Base-by-base conservation (phyloP, 2,113 vertebrate genomes). In the Burhinus oedicnemus region DNA sequence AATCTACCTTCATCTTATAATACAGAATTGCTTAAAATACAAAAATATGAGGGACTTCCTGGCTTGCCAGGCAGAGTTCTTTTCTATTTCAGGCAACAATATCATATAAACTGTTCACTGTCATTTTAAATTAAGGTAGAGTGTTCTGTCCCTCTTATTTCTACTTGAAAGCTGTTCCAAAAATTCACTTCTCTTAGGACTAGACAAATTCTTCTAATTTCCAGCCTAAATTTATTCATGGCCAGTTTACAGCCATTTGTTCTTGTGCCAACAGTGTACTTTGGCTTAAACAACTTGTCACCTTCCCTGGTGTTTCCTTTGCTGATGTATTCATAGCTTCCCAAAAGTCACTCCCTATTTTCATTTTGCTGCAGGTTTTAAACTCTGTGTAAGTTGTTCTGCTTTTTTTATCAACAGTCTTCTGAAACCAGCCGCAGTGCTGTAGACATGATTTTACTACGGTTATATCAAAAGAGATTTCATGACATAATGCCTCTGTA, bases 241-340 rank as follows among this genome's bases (percentile, higher is more conserved):
- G 20, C 30, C 75, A 86, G 62, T 83, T 92, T 94, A 64, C 64
- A 94, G 88, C 42, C 79, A 86, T 93, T 97, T 96, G 88, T 66
- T 86, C 60, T 74, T 74, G 20, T 95, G 96, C 92, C 96, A 96
- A 38, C 27, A 85, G 30, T 44, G 81, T 90, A 94, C 93, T 95
- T 96, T 54, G 91, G 74, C 27, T 91, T 83, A 91, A 93, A 69
- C 61, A 90, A 90, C 61, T 65, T 83, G 27, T 19, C 27, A 30
- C 27, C 49, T 25, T 91, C 32, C 32, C 65, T 15, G 2, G 12
- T 66, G 40, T 62, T 94, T 86, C 61, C 84, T 91, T 60, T 61
- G 58, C 62, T 88, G 70, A 91, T 69, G 23, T 32, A 85, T 80
- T 93, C 81, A 76, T 19, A 44, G 65, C 52, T 88, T 91, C 76